Evolutionary conservation across 2,888 invertebrate genomes (phyloP).

Genomic region (Stenotaenia linearis): DNA sequence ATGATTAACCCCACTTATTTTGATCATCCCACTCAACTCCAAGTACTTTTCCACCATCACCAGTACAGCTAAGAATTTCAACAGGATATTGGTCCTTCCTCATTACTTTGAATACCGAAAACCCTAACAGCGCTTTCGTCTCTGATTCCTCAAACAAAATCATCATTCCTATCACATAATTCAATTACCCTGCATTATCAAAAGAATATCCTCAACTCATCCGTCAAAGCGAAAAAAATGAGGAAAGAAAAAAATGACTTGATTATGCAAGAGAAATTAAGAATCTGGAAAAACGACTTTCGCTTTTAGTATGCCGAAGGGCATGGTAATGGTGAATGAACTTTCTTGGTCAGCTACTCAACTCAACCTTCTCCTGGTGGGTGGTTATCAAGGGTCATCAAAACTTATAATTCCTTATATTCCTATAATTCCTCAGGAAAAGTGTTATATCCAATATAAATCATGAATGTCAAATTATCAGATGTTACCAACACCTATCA

Average conservation of each 20-base stretch:
- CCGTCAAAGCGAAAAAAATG: not conserved
- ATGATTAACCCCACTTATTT: too few relatives aligned
- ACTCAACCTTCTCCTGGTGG: not conserved
- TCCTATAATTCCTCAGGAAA: not conserved
- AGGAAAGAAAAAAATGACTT: not conserved
- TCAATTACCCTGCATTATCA: not conserved
- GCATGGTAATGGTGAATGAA: constrained; percentile 17
- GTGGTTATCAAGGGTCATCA: not conserved
- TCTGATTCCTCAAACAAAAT: not conserved
- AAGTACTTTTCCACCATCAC: not conserved
- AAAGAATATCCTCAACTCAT: not conserved
- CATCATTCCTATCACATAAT: not conserved
- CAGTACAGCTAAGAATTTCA: not conserved
- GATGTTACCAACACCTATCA: not conserved
- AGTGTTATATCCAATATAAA: too few relatives aligned
- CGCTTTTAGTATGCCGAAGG: not conserved
- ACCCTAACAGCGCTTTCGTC: not conserved
- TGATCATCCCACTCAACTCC: too few relatives aligned
- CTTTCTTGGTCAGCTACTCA: constrained; percentile 19
- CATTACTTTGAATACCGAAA: not conserved
- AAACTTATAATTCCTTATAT: not conserved
- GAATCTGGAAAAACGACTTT: constrained; percentile 20
- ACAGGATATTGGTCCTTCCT: constrained; percentile 16
- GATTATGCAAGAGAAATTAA: constrained; percentile 24
- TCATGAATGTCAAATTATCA: too few relatives aligned